Evolutionary conservation across 2,888 invertebrate genomes (phyloP), one percentile per base, ranked within the genome.

Genomic region (Amiota minor): DNA sequence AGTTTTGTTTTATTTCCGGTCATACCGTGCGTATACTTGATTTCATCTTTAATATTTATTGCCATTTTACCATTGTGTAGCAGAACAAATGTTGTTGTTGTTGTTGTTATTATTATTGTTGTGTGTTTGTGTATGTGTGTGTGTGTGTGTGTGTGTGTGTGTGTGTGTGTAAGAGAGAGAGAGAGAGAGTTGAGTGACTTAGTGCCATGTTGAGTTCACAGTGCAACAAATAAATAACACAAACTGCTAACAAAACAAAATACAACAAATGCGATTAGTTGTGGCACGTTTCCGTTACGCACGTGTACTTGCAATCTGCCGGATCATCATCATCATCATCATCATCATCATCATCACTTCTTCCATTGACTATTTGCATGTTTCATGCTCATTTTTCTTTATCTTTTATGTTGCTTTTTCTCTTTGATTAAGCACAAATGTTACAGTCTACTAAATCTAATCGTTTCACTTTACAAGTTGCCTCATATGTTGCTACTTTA

Each of bases 151-250:
- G 47, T 74, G 49, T 64, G 61, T 68, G 62, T 72, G 46, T 64
- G 68, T 45, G 71, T 74, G n/a, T n/a, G n/a, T n/a, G n/a, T n/a
- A n/a, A n/a, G n/a, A n/a, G n/a, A n/a, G n/a, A n/a, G n/a, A n/a
- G n/a, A n/a, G n/a, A n/a, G n/a, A n/a, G 61, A 70, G 62, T 72
- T 70, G 49, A 75, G 74, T 72, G 71, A 55, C 65, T 77, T 75
- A 6, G 35, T 35, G 35, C 6, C 35, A 53, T 53, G 16, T 53
- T 53, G 53, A 16, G 16, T 53, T 16, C 12, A 53, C 9, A 53
- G 53, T 53, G 53, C 14, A 53, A 16, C 14, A 53, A 8, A 11
- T 16, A 16, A 53, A 11, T 14, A 53, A 53, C n/a, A 53, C 9
- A 16, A 53, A 53, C n/a, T 9, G 16, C 1, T 59, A 11, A 20